Conservation (phyloP, 2,797 vertebrate genomes). For the Bucorvus abyssinicus region DNA sequence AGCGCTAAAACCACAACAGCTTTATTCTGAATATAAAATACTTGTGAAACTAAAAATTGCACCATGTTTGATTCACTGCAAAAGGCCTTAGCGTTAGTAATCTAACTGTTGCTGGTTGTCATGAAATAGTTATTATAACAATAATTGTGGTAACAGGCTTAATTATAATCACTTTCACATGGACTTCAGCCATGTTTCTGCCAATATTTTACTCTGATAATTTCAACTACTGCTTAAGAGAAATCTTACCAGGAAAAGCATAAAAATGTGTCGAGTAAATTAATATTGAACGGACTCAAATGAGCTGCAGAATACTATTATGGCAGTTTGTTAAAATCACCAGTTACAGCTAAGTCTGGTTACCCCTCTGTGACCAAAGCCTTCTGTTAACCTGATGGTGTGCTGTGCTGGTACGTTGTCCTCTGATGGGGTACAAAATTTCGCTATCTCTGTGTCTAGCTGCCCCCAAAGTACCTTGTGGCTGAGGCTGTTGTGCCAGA, state of each 20-base stretch:
- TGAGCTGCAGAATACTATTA: neutral
- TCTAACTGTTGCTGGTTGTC: neutral
- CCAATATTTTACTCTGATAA: neutral
- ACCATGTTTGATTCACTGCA: neutral
- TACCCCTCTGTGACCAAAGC: neutral
- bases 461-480: neutral
- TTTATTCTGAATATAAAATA: neutral
- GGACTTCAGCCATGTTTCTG: neutral
- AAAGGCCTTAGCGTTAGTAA: neutral
- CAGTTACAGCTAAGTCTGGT: neutral
- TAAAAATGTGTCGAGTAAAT: neutral
- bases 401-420: rapidly evolving
- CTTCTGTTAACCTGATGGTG: neutral
- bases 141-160: neutral
- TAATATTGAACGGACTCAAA: neutral
- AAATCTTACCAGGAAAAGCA: neutral
- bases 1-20: neutral
- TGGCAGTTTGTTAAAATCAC: neutral
- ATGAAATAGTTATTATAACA: neutral
- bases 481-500: neutral
- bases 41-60: neutral
- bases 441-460: rapidly evolving
- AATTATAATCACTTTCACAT: neutral
- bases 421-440: neutral
- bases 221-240: neutral